Base-by-base conservation (phyloP, 2,888 invertebrate genomes). In the Cryptocephalus primarius region DNA sequence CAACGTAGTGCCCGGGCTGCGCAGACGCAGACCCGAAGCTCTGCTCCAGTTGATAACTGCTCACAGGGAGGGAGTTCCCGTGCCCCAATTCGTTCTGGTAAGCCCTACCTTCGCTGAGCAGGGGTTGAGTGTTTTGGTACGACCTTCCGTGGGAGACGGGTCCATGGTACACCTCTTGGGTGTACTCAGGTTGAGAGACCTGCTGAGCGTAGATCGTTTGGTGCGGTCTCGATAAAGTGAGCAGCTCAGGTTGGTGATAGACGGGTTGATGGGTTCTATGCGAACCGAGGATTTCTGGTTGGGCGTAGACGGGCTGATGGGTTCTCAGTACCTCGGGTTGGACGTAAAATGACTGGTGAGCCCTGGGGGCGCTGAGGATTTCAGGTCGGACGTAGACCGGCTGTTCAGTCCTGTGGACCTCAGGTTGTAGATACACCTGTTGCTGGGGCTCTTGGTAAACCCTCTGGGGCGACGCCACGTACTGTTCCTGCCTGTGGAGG, bases 31-130 rank as follows among this genome's bases (percentile, higher is more conserved):
- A 13, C 9, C 42, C 44, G 14, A 38, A 44, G 8, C 10, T 12
- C 31, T 44, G 44, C 33, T 48, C 42, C 9, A 41, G 39, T 11
- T 36, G 40, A 31, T 48, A 45, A 32, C 12, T 38, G 11, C 43
- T 33, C 9, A 39, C 14, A 2, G 43, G 48, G 6, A 31, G 12
- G 14, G 9, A 13, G 4, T 38, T 13, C n/a, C 11, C 12, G 36
- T 36, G n/a, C 22, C 22, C 22, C 22, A 22, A 22, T 22, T 22
- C 22, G 22, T 22, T 22, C 22, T 22, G 22, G 22, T 22, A 22
- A 2, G 22, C 2, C 22, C 22, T 22, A 6, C 22, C 22, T 22
- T 22, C 22, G 12, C 36, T 6, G n/a, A 11, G 36, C 4, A 36
- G n/a, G 6, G 2, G 36, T 36, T 36, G 36, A 2, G 22, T 22